These are phyloP conservation scores for Ochropleura plecta DNA, from an alignment of 2,888 invertebrate genomes.

Conservation along the genomic window DNA sequence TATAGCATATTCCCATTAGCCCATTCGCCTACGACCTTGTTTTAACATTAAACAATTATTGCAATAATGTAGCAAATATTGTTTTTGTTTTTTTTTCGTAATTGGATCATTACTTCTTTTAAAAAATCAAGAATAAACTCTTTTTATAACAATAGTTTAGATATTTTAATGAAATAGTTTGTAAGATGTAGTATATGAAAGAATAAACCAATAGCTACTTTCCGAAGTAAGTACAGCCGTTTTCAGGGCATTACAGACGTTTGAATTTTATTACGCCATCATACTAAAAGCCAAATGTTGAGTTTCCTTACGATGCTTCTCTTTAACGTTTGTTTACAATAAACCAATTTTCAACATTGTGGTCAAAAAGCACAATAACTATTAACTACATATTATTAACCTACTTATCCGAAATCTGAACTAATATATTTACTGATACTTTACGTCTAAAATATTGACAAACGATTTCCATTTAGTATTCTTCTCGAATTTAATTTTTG, in stretches of 20 bases:
- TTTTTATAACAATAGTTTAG: not conserved
- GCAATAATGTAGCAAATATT: too few species aligned
- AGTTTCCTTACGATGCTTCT: slow-evolving; percentile 48
- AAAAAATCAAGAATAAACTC: too few species aligned
- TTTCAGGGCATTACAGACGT: slow-evolving; percentile 45
- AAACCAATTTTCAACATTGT: slow-evolving; percentile 41
- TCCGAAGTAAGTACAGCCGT: not conserved
- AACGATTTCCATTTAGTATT: not conserved
- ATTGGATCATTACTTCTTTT: not conserved
- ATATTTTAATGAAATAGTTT: not conserved
- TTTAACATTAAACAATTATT: not conserved
- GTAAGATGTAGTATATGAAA: not conserved
- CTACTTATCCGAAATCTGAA: slow-evolving; percentile 10
- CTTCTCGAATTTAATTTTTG: slow-evolving; percentile 12
- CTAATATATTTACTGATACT: not conserved
- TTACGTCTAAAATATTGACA: not conserved
- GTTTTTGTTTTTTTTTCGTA: too few species aligned
- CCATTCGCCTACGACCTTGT: not conserved
- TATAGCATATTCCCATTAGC: not conserved
- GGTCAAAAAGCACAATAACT: slow-evolving; percentile 32
- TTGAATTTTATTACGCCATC: slow-evolving; percentile 52
- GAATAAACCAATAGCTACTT: slow-evolving; percentile 11
- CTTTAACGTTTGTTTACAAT: slow-evolving; percentile 34
- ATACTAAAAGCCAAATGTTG: slow-evolving; percentile 51
- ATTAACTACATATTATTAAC: not conserved